Conservation (phyloP, 2,888 invertebrate species). For the Barypeithes pellucidus region DNA sequence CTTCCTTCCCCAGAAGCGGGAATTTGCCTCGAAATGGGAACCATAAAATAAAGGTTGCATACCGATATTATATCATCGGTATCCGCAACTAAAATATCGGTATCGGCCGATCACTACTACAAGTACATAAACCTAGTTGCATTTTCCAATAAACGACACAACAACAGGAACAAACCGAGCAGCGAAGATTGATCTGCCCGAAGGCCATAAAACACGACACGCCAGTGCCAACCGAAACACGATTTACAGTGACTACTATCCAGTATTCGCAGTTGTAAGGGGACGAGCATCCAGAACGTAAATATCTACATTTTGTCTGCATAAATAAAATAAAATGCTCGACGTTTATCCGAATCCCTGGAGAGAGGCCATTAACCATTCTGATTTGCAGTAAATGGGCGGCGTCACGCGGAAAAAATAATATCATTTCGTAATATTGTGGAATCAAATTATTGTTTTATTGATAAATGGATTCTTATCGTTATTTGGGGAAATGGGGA, state of each 20-base stretch:
- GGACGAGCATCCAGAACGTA: constrained; percentile 34
- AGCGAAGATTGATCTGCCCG: constrained; percentile 5
- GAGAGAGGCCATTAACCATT: constrained; percentile 49
- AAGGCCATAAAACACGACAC: constrained; percentile 22
- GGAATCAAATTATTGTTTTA: neutral
- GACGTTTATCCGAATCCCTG: constrained; percentile 45
- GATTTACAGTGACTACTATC: constrained; percentile 34
- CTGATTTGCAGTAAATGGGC: constrained; percentile 44
- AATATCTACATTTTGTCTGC: constrained; percentile 49
- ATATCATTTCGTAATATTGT: constrained; percentile 26
- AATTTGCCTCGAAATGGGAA: too few relatives aligned
- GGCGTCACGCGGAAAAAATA: constrained; percentile 11
- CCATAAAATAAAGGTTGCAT: too few relatives aligned
- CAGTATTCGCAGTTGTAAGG: constrained; percentile 24
- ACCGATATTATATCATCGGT: too few relatives aligned
- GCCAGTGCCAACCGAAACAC: constrained; percentile 16
- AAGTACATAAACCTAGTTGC: neutral
- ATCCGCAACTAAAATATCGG: too few relatives aligned
- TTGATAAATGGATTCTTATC: neutral
- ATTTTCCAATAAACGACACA: neutral
- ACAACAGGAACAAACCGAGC: constrained; percentile 9
- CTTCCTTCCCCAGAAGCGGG: too few relatives aligned
- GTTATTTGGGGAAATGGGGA: neutral
- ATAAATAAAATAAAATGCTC: constrained; percentile 51
- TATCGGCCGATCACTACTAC: too few relatives aligned